Evolutionary conservation across 2,113 vertebrate genomes (phyloP).

Genomic region (Halichoerus grypus): DNA sequence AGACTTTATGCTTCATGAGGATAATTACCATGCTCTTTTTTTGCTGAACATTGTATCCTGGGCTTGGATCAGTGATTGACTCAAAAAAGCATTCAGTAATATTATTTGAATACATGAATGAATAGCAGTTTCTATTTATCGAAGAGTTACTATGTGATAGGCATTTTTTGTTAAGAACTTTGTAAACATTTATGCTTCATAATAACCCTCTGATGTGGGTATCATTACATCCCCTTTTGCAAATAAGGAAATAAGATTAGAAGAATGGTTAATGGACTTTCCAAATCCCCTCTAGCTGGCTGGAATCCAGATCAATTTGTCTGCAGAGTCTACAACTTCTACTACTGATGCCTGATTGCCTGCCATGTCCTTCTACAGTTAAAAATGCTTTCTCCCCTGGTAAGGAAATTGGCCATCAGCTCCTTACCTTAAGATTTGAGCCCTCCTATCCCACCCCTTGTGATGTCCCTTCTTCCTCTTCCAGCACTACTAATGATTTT

Average conservation of each 20-base stretch:
- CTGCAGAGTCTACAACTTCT: background rate
- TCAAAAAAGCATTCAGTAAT: background rate
- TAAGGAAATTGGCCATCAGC: background rate
- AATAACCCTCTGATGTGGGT: background rate
- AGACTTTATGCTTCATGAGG: background rate
- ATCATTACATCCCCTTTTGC: background rate
- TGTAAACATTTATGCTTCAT: background rate
- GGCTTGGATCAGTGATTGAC: background rate
- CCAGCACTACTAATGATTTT: background rate
- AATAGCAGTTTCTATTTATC: slow-evolving; percentile 16
- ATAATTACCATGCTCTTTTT: background rate
- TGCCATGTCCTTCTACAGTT: background rate
- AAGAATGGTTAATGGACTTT: background rate
- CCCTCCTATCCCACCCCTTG: background rate
- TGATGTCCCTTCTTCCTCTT: background rate
- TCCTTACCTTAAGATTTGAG: background rate
- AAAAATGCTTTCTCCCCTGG: background rate
- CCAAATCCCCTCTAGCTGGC: background rate
- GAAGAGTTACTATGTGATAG: background rate
- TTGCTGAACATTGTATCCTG: background rate
- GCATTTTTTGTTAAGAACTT: background rate
- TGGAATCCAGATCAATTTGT: background rate
- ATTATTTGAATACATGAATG: background rate
- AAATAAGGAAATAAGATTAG: slow-evolving; percentile 14
- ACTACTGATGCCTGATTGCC: background rate